Percentiles rank a stretch among this genome's conserved stretches.
Evolutionary conservation across 2,113 vertebrate species (phyloP).

Genomic region (Amblyornis subalaris): DNA sequence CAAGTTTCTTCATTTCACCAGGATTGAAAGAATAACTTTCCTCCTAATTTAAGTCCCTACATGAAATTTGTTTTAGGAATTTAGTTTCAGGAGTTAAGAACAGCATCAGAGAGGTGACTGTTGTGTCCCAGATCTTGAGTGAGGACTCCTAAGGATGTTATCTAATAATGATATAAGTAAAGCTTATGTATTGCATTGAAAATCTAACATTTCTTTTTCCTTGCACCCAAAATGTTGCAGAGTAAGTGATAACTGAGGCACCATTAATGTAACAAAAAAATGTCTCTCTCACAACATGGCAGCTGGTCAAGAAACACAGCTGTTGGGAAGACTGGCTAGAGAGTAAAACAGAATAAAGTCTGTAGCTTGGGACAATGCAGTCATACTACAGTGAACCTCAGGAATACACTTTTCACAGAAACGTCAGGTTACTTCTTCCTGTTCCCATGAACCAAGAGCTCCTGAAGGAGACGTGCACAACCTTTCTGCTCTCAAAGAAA

Average conservation of each 20-base stretch:
- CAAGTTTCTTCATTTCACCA: background rate
- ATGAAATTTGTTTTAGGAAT: background rate
- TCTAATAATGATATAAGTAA: background rate
- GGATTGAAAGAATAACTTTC: background rate
- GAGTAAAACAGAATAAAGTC: background rate
- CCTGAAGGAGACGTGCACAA: accelerated
- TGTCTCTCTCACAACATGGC: background rate
- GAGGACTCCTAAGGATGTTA: background rate
- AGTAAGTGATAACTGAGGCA: background rate
- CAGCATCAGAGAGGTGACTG: background rate
- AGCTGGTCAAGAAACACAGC: background rate
- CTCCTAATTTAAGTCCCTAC: background rate
- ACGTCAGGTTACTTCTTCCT: background rate
- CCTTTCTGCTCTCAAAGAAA: background rate
- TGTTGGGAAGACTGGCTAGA: background rate
- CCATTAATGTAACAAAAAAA: background rate
- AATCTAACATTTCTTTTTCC: background rate
- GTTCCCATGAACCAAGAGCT: background rate
- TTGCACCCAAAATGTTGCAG: background rate
- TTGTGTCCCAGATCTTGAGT: background rate
- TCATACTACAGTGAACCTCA: background rate
- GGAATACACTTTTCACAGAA: background rate
- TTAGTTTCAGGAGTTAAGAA: background rate
- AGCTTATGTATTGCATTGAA: background rate
- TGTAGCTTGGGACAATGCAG: background rate